Base-by-base conservation (phyloP, 2,888 invertebrate species). In the Athrips mouffetella region DNA sequence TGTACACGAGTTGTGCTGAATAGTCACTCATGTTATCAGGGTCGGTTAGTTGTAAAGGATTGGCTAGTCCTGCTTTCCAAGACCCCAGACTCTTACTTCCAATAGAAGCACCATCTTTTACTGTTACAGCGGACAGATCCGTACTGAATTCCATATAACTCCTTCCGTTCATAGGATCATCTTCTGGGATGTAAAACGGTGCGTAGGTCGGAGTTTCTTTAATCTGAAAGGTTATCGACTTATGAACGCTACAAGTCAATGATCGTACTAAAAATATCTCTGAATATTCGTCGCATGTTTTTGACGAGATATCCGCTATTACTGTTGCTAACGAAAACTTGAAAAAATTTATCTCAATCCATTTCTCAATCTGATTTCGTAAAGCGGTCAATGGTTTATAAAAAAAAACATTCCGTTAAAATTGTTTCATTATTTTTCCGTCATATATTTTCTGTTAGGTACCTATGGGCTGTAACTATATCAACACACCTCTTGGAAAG, bases 1-100 rank as follows among this genome's bases (percentile, higher is more conserved):
- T 90, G 81, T 97, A 97, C n/a, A 94, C 94, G 23, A 94, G 92
- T 62, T 94, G 92, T 2, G 96, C 95, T 0, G 93, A 93, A 60
- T 94, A 92, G 76, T 93, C 94, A 60, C 89, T 90, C 90, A 94
- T 92, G 45, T 90, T 90, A 57, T 89, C 90, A 37, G 91, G 90
- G 75, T 92, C 91, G 57, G 89, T 89, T 59, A 93, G 90, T 41
- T 90, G 83, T 47, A 96, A 79, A 8, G 91, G 90, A 29, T 91
- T 91, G 51, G 92, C 89, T 20, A 95, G 90, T 16, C 94, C 94
- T 10, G 95, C 93, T 60, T 91, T 91, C 96, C 96, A 96, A 3
- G 90, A 90, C 31, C 95, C 96, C 51, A 96, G 80, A 11, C 89
- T 80, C 52, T 91, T 90, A 35, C 93, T 92, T 57, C 93, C 93